Conservation (phyloP, 2,797 vertebrate genomes). For the Myripristis jacobus region DNA sequence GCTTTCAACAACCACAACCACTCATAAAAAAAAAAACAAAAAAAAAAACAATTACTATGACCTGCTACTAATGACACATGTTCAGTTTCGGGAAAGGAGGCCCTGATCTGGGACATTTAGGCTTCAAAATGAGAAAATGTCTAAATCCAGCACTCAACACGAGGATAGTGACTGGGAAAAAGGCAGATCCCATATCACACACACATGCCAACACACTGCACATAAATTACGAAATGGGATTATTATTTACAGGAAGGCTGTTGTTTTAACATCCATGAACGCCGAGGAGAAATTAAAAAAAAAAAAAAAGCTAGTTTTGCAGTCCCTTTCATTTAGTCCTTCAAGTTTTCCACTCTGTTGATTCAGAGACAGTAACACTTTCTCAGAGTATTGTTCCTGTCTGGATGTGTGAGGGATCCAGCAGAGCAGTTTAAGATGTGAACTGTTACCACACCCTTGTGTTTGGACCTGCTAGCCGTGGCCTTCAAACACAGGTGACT, state of each 20-base stretch:
- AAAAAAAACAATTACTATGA: constrained; percentile 43
- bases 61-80: constrained; percentile 30
- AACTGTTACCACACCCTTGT: neutral
- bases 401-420: constrained; percentile 2
- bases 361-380: neutral
- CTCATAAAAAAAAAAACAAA: constrained; percentile 20
- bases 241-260: constrained; percentile 64
- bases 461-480: constrained; percentile 3
- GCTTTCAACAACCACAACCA: constrained; percentile 47
- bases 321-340: neutral
- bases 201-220: constrained; percentile 41
- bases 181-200: constrained; percentile 39
- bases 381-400: neutral
- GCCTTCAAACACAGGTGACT: constrained; percentile 12
- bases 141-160: constrained; percentile 67
- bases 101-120: constrained; percentile 49
- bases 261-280: constrained; percentile 17
- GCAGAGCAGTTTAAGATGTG: neutral
- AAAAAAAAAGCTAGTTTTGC: too few species aligned
- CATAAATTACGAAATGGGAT: constrained; percentile 18
- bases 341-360: neutral
- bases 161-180: constrained; percentile 47
- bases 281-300: neutral
- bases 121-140: constrained; percentile 39
- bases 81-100: constrained; percentile 22